A percentile compares a stretch with the other conserved stretches of the same genome.
phyloP scores from a whole-genome alignment of 2,113 vertebrate genomes.

The Genyomyrus donnyi region DNA sequence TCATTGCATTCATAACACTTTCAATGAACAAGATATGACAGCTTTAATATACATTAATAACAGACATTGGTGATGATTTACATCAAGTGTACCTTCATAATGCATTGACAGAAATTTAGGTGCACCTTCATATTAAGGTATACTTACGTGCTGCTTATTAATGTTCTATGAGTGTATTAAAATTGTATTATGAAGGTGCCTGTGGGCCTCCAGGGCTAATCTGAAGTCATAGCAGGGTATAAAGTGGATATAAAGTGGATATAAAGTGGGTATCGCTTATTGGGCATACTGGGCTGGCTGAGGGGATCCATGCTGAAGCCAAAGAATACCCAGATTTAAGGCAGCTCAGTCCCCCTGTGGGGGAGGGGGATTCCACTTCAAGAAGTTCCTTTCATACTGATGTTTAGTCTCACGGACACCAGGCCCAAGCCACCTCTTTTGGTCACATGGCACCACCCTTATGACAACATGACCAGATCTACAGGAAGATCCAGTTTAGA shows the following conservation, averaged over 20 bases:
- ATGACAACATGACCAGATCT: background rate
- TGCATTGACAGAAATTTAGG: background rate
- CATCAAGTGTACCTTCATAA: background rate
- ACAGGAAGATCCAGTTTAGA: background rate
- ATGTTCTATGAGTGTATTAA: background rate
- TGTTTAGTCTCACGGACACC: background rate
- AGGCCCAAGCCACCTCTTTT: background rate
- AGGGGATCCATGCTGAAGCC: background rate
- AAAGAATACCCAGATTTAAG: background rate
- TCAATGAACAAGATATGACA: background rate
- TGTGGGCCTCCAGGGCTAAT: background rate
- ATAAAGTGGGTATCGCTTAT: background rate
- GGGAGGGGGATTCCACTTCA: background rate
- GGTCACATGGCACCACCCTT: background rate
- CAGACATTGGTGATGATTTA: background rate
- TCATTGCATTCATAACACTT: background rate
- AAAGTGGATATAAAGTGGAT: background rate
- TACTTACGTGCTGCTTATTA: background rate
- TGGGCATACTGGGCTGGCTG: background rate
- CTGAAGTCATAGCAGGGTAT: background rate
- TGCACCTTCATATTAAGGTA: background rate
- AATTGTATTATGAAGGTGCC: background rate
- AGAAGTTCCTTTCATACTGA: background rate
- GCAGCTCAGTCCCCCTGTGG: background rate
- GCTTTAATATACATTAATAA: background rate